Evolutionary conservation across 1,140 invertebrate genomes (phyloP), one percentile per base, ranked within the genome.

Genomic region (Ruditapes philippinarum): DNA sequence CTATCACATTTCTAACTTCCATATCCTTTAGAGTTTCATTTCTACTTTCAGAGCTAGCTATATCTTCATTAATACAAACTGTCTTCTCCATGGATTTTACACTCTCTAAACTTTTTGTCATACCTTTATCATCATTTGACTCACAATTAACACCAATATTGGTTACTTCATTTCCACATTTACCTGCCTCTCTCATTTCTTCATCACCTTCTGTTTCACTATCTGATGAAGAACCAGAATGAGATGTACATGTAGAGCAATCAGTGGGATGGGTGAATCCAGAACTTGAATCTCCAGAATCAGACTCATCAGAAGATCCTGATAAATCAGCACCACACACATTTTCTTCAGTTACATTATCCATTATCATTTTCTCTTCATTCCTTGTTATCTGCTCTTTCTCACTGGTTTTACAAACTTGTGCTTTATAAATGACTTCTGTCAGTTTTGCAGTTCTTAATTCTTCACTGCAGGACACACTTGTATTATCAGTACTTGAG

Each of bases 221-320:
- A 4, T 70, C 65, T 17, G 33, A 38, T 38, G 31, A 45, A 2
- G 70, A 74, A 25, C 25, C 38, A 11, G 40, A 17, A 12, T 28
- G 12, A 11, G 70, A 74, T 49, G 70, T 49, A 74, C 70, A 74
- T 11, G 70, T 74, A 31, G 70, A 78, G 28, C 74, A 78, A 49
- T 78, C 49, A 78, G 17, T 78, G 0, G 74, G 31, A 28, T 54
- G 74, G 0, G 74, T 25, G 7, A 25, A 78, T 22, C 49, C 45
- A 33, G 74, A 54, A 78, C 45, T 38, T 33, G 73, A 49, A 3
- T 76, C 40, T 38, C n/a, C 57, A 25, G 33, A 70, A 9, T 76
- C 73, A 49, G 74, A 78, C 12, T 49, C 73, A 36, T 51, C 31
- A 22, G 42, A 54, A 36, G 45, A 78, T 11, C 11, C 62, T 12